Base-by-base conservation (phyloP, 2,888 invertebrate species). In the Drosophila austrosaltans region DNA sequence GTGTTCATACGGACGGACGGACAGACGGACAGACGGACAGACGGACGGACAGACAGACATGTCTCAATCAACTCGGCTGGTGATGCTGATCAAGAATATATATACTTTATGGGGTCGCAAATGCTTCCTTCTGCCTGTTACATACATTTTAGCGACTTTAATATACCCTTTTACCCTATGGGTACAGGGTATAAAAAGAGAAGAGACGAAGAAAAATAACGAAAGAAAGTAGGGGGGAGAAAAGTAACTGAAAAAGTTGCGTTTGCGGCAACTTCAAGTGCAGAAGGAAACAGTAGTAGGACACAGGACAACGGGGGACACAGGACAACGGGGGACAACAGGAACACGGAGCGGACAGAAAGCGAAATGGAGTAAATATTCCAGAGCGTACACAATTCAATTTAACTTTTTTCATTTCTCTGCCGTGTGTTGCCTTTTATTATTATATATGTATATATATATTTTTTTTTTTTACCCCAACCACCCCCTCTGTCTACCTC, bases 401-500 rank as follows among this genome's bases (percentile, higher is more conserved):
- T 84, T 89, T 84, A 89, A 84, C 83, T 89, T 84, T 89, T 84
- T 89, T 84, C 84, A 87, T 83, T 84, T 87, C 71, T 72, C 78
- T 77, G 73, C 79, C 72, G 36, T 68, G 79, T 82, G 79, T 82
- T 89, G 32, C 39, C 73, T 87, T 78, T 81, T 88, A 72, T 83
- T 81, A 83, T 88, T 83, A 89, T 83, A 88, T 16, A 16, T 16
- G 0, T 88, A 83, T 86, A 2, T 40, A 3, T 40, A n/a, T n/a
- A n/a, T n/a, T n/a, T 40, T 40, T 40, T 40, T n/a, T 40, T 40
- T 12, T 16, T 22, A 3, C 48, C 16, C 4, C 5, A 22, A 10
- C 36, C 36, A 28, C 36, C 5, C 30, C 30, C 42, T 5, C 42
- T 16, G 3, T n/a, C 22, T 3, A 48, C 48, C 22, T 4, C 48